Percentiles rank a stretch among this genome's conserved stretches.
These are phyloP conservation scores for Hypanus sabinus DNA, from an alignment of 2,113 vertebrate genomes.

Conservation along the genomic window DNA sequence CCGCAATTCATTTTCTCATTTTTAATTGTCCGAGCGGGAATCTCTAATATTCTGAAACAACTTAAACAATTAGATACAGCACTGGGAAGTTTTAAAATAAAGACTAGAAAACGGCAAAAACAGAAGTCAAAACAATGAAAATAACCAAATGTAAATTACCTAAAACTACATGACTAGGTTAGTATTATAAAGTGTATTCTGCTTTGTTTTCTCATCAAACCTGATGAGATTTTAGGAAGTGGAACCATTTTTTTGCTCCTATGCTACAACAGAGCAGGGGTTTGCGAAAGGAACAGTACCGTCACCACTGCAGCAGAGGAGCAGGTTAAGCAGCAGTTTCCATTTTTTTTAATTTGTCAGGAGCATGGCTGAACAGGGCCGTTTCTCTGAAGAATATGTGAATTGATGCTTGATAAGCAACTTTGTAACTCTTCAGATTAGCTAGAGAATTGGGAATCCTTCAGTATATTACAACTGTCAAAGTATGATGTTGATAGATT, in stretches of 20 bases:
- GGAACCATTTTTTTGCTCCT: background rate
- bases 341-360: background rate
- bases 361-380: background rate
- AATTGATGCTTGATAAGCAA: background rate
- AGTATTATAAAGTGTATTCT: background rate
- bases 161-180: too few relatives aligned
- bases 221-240: background rate
- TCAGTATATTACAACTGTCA: background rate
- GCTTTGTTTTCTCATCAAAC: background rate
- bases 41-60: too few relatives aligned
- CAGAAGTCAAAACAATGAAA: too few relatives aligned
- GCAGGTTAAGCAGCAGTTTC: background rate
- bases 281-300: background rate
- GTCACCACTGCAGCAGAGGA: background rate
- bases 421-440: background rate
- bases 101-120: too few relatives aligned
- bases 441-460: background rate
- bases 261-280: background rate
- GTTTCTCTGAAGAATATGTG: background rate
- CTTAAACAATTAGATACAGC: too few relatives aligned
- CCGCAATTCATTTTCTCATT: too few relatives aligned
- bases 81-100: too few relatives aligned
- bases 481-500: background rate
- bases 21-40: too few relatives aligned
- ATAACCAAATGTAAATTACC: too few relatives aligned